A percentile compares a stretch with the other conserved stretches of the same genome.
phyloP scores from a whole-genome alignment of 1,140 invertebrate species.

The Megathymus violae region DNA sequence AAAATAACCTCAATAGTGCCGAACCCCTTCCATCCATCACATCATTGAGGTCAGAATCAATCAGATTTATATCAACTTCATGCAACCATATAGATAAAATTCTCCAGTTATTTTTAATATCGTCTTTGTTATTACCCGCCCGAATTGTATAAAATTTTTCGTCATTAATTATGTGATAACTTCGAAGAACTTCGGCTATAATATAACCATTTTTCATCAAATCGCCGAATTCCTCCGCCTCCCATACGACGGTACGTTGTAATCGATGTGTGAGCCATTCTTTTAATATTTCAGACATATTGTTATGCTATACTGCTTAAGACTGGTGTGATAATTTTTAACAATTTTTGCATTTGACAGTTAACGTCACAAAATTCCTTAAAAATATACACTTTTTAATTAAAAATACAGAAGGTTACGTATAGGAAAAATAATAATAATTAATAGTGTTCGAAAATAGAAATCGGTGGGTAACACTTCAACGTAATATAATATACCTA shows the following conservation, averaged over 20 bases:
- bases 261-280: slow-evolving; percentile 73
- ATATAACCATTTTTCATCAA: slow-evolving; percentile 76
- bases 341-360: neutral
- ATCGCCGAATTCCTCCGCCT: slow-evolving; percentile 67
- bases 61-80: slow-evolving; percentile 78
- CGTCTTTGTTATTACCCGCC: slow-evolving; percentile 66
- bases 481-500: neutral
- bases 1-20: slow-evolving; percentile 83
- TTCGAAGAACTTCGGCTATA: slow-evolving; percentile 61
- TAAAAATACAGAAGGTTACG: too few relatives aligned
- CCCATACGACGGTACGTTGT: slow-evolving; percentile 63
- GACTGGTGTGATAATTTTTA: neutral
- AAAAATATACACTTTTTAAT: too few relatives aligned
- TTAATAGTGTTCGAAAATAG: too few relatives aligned
- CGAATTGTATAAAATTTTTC: slow-evolving; percentile 67
- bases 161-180: slow-evolving; percentile 70
- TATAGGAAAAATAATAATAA: too few relatives aligned
- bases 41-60: slow-evolving; percentile 75
- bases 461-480: neutral
- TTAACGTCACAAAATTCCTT: slow-evolving; percentile 3
- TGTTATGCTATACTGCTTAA: slow-evolving; percentile 1
- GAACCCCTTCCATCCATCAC: slow-evolving; percentile 82
- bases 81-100: slow-evolving; percentile 80
- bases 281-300: slow-evolving; percentile 76
- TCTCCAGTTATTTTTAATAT: slow-evolving; percentile 82